Evolutionary conservation across 64 coral and sea anemone species (phyloP), one percentile per base, ranked within the genome.

Genomic region (Porites lutea): DNA sequence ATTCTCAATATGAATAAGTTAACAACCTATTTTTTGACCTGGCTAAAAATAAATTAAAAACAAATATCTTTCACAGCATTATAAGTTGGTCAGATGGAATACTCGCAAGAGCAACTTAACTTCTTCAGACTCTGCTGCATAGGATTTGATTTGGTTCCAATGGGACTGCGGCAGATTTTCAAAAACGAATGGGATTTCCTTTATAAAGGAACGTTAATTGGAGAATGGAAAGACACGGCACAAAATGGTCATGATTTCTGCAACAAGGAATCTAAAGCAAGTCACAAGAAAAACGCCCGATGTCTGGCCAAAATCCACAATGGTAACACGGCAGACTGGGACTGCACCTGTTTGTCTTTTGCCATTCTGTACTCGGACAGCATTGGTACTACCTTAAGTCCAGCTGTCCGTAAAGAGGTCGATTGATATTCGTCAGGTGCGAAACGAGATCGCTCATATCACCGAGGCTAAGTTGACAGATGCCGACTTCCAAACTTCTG

Each of bases 271-370:
- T 18, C 65, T 74, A 14, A 4, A 52, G 51, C n/a, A 87, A 13
- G 22, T 7, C 61, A 52, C 46, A 37, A 37, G 27, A 87, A 3
- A 13, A 72, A 69, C 11, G 44, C 22, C 2, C 6, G 47, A 44
- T 11, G 23, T 47, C 65, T 87, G 43, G 9, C 67, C 19, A 87
- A 2, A 11, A 27, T 71, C 6, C 8, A 27, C 16, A 87, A 72
- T 54, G 83, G 83, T 11, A 54, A 87, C 65, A 87, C 83, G 8
- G 49, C 54, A 18, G 50, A 55, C 74, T 88, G 86, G 86, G 86
- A 88, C 71, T 88, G 86, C 58, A 88, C 69, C 19, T 48, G 19
- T 43, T 18, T 88, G 16, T 75, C 75, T 52, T 23, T 54, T 51
- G 86, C 68, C 8, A 87, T 87, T 18, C 83, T 87, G 13, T 87